Percentiles rank a stretch among this genome's conserved stretches.
These are phyloP conservation scores for Elaphurus davidianus DNA, from an alignment of 2,113 vertebrate genomes.

Conservation along the genomic window DNA sequence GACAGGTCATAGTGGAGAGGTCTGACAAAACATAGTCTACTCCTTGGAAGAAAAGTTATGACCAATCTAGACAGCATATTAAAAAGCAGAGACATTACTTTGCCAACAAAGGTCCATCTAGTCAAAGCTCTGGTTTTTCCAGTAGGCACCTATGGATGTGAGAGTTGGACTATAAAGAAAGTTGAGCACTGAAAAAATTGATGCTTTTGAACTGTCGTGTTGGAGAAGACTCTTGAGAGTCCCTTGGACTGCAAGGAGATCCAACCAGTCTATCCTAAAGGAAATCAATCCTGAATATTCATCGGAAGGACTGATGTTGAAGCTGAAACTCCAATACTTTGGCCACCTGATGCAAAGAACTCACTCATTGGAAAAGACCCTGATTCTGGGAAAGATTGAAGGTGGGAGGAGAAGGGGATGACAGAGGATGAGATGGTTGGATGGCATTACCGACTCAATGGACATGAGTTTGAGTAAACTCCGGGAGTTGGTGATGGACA, in stretches of 20 bases:
- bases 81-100: not conserved
- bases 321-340: not conserved
- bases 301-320: not conserved
- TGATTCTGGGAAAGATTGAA: not conserved
- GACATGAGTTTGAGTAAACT: not conserved
- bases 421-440: not conserved
- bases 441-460: not conserved
- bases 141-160: not conserved
- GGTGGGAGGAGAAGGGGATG: not conserved
- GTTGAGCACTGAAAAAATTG: not conserved
- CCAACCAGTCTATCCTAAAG: not conserved
- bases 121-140: not conserved
- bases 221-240: not conserved
- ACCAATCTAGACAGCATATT: not conserved
- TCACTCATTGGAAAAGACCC: not conserved
- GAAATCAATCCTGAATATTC: not conserved
- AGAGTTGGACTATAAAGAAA: not conserved
- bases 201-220: not conserved
- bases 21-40: not conserved
- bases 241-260: not conserved
- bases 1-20: not conserved
- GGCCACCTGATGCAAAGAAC: not conserved
- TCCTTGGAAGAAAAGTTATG: not conserved
- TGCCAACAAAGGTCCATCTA: not conserved
- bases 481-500: rapidly evolving